Base-by-base conservation (phyloP, 2,888 invertebrate species). In the Tetropium fuscum region DNA sequence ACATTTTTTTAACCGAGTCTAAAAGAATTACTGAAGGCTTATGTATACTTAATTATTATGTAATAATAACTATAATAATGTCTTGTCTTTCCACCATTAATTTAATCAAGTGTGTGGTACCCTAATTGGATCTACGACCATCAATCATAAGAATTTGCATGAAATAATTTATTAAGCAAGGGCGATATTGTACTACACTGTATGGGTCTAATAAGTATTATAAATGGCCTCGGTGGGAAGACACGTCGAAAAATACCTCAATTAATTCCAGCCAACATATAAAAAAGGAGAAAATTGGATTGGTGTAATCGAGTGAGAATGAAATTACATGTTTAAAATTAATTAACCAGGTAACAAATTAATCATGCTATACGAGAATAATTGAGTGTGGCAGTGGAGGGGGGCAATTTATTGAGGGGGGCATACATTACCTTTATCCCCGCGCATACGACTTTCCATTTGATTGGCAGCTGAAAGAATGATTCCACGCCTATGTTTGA, bases 401-500 rank as follows among this genome's bases (percentile, higher is more conserved):
- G 60, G 49, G 60, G 61, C 57, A 58, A 64, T 60, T 63, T 55
- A 16, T 8, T 22, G 57, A 60, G 64, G 61, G 69, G 68, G 71
- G 64, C 67, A 70, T 59, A 60, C 60, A 64, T 66, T 65, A 63
- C 65, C 60, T 64, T 63, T 47, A 61, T 66, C 66, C 71, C 72
- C 70, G 64, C 69, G 56, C 67, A 44, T 54, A 40, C 61, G 22
- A 53, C 44, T 62, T 48, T 53, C 60, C 63, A 65, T 70, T 73
- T 76, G 78, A 80, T 80, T 80, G 80, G 80, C 80, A 80, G 78
- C 63, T 63, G 71, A 75, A 74, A 72, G 72, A 73, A 71, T 72
- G 69, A 72, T 75, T 77, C 76, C 75, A 80, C 80, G 80, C 80
- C 80, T 76, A 72, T 72, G 69, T 70, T 66, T 68, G 72, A 64